phyloP scores from a whole-genome alignment of 2,888 invertebrate species.

The Lycia hirtaria region DNA sequence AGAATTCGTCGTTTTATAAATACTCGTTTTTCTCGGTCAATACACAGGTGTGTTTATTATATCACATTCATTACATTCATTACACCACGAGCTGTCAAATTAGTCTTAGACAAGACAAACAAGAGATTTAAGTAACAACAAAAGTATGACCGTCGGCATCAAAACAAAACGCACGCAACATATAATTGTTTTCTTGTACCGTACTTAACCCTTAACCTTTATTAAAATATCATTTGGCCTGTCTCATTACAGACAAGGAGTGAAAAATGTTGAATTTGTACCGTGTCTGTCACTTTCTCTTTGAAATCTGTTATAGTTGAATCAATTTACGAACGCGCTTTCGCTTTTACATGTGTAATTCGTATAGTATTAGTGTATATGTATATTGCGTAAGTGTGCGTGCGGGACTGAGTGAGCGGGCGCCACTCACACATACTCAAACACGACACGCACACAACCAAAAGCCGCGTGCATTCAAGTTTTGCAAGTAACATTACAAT shows the following conservation, averaged over 20 bases:
- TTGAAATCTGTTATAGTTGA: conserved; percentile 50
- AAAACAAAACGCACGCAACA: conserved; percentile 21
- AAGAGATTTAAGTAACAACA: neutral
- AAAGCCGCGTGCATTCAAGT: no score
- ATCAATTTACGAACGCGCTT: no score
- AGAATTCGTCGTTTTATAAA: no score
- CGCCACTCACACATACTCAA: no score
- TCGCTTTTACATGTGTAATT: no score
- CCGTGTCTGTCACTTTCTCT: conserved; percentile 60
- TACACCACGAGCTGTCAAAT: conserved; percentile 5
- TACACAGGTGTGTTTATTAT: no score
- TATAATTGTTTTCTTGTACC: conserved; percentile 27
- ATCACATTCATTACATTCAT: neutral
- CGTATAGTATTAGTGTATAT: no score
- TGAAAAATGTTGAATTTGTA: conserved; percentile 58
- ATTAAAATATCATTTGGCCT: conserved; percentile 55
- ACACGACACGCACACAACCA: no score
- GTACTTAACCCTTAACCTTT: conserved; percentile 41
- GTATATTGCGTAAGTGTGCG: no score
- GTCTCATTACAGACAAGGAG: conserved; percentile 62
- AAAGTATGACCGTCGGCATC: conserved; percentile 8
- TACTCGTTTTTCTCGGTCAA: no score
- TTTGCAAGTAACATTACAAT: no score
- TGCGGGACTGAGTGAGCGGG: no score
- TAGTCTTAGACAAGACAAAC: conserved; percentile 1